Evolutionary conservation across 2,888 invertebrate species (phyloP).

Genomic region (Conistra vaccinii): DNA sequence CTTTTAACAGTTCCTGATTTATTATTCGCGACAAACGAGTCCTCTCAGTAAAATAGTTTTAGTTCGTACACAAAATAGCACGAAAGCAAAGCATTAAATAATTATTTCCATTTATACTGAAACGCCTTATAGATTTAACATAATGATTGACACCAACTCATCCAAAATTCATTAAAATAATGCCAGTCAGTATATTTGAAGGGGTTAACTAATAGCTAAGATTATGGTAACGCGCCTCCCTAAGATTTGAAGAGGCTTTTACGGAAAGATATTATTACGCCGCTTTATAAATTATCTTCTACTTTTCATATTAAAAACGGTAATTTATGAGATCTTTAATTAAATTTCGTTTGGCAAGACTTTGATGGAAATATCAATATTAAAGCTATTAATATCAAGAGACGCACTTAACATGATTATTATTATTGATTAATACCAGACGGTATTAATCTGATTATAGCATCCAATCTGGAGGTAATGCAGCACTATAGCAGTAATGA

Average conservation of each 20-base stretch:
- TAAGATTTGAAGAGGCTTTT: conserved; percentile 52
- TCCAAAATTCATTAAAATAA: conserved; percentile 59
- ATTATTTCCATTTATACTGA: conserved; percentile 24
- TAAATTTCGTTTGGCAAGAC: conserved; percentile 22
- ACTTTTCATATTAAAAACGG: conserved; percentile 48
- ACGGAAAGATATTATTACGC: conserved; percentile 43
- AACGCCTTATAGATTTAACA: conserved; percentile 24
- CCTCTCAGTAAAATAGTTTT: background rate
- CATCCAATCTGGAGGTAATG: conserved; percentile 38
- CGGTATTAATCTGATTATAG: conserved; percentile 48
- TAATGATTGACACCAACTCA: conserved; percentile 52
- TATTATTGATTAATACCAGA: no score
- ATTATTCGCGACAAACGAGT: conserved; percentile 10
- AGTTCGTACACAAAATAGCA: background rate
- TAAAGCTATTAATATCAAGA: conserved; percentile 16
- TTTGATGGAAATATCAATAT: conserved; percentile 27
- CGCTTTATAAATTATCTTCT: conserved; percentile 48
- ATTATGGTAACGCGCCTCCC: conserved; percentile 57
- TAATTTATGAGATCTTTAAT: conserved; percentile 48
- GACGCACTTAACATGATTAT: no score
- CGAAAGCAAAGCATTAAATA: conserved; percentile 8
- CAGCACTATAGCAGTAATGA: conserved; percentile 33
- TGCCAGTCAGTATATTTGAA: conserved; percentile 54
- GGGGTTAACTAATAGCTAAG: conserved; percentile 56
- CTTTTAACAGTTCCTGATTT: conserved; percentile 28